phyloP scores from a whole-genome alignment of 1,140 invertebrate species.

The Glossosoma conforme region DNA sequence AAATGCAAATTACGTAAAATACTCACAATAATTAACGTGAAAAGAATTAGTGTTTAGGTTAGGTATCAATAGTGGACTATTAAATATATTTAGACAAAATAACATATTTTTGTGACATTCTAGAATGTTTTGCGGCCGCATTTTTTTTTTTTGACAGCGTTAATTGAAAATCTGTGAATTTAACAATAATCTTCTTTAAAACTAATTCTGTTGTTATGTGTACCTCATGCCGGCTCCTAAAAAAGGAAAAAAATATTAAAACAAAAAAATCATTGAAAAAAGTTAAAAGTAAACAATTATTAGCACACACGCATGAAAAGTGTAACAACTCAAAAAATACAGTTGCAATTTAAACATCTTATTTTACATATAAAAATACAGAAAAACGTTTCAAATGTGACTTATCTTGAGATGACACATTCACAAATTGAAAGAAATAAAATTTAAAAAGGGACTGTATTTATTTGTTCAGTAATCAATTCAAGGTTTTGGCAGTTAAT shows the following conservation, averaged over 20 bases:
- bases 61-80: background rate
- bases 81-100: background rate
- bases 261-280: no score
- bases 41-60: background rate
- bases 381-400: no score
- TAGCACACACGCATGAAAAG: no score
- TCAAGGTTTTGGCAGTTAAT: no score
- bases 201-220: slow-evolving; percentile 20
- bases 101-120: background rate
- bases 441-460: no score
- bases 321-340: no score
- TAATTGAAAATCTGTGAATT: background rate
- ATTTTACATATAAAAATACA: no score
- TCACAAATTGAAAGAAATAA: no score
- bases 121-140: background rate
- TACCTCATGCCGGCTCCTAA: slow-evolving; percentile 27
- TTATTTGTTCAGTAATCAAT: no score
- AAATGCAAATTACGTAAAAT: background rate
- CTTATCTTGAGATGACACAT: no score
- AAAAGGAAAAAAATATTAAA: slow-evolving; percentile 25
- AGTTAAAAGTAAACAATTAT: no score
- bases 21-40: background rate
- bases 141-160: background rate
- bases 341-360: no score
- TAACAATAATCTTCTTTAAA: slow-evolving; percentile 5